phyloP scores from a whole-genome alignment of 2,797 vertebrate genomes.

The Xenops minutus region DNA sequence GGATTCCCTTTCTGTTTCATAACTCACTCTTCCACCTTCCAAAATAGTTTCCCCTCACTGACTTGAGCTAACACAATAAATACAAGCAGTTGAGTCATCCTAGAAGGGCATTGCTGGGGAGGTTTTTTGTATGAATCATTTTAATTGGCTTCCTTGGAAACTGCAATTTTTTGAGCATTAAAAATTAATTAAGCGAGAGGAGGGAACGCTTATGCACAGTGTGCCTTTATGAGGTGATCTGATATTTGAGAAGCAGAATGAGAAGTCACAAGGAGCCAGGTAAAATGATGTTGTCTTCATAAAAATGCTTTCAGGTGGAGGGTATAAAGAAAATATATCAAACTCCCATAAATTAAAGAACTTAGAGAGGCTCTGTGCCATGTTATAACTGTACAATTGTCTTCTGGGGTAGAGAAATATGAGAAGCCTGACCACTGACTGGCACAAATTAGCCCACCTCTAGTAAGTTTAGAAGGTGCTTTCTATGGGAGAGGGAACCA shows the following conservation, averaged over 20 bases:
- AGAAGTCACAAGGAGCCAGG: background rate
- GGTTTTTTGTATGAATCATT: background rate
- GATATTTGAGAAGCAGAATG: background rate
- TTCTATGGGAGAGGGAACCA: background rate
- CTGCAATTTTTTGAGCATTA: background rate
- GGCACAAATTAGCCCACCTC: background rate
- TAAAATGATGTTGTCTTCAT: background rate
- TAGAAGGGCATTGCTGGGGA: background rate
- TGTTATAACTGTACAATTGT: background rate
- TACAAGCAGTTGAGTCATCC: background rate
- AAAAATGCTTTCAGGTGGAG: background rate
- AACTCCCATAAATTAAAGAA: background rate
- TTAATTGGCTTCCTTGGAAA: constrained; percentile 27
- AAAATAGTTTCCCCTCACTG: background rate
- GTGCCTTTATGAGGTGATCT: background rate
- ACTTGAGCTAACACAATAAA: constrained; percentile 1
- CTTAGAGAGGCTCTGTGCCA: background rate
- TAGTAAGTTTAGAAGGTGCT: background rate
- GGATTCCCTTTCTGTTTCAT: background rate
- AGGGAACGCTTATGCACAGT: background rate
- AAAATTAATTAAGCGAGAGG: constrained; percentile 18
- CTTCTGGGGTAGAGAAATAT: background rate
- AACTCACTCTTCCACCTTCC: background rate
- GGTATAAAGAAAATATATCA: background rate
- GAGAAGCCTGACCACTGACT: background rate